phyloP scores from a whole-genome alignment of 64 coral and sea anemone species.

The Acropora tenuis region DNA sequence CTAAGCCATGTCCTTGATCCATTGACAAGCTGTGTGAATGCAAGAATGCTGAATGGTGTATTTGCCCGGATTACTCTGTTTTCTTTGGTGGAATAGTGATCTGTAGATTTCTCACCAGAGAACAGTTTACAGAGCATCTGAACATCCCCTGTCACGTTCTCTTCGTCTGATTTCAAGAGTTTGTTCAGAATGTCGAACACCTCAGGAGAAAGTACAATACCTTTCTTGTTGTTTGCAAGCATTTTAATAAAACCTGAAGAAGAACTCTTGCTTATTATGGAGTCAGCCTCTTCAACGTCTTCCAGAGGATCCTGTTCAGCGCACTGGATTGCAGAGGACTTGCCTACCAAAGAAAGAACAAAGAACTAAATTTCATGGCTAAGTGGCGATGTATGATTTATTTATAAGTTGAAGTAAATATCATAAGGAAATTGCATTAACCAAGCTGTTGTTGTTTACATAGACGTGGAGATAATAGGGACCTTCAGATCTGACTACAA shows the following conservation, averaged over 20 bases:
- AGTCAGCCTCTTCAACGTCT: not conserved
- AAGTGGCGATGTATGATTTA: too few species aligned
- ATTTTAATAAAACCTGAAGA: constrained; percentile 5
- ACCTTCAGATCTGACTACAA: too few species aligned
- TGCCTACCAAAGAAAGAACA: not conserved
- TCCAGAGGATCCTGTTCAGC: not conserved
- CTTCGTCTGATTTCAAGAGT: constrained; percentile 47
- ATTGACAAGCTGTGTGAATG: constrained; percentile 25
- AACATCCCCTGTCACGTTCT: constrained; percentile 29
- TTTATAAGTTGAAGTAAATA: too few species aligned
- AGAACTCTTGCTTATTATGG: constrained; percentile 1
- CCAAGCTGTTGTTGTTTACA: too few species aligned
- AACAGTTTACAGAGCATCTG: constrained; percentile 51
- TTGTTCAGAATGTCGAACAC: constrained; percentile 48
- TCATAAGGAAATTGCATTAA: too few species aligned
- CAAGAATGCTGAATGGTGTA: constrained; percentile 51
- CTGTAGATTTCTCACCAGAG: constrained; percentile 8
- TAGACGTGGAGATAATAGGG: too few species aligned
- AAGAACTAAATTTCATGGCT: not conserved
- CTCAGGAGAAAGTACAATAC: constrained; percentile 8
- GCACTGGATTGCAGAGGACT: constrained; percentile 50
- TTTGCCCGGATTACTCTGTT: constrained; percentile 6
- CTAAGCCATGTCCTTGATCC: constrained; percentile 50
- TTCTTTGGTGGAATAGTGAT: constrained; percentile 38
- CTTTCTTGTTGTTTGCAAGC: not conserved